Base-by-base conservation (phyloP, 2,888 invertebrate species). In the Oxystoma pomonae region DNA sequence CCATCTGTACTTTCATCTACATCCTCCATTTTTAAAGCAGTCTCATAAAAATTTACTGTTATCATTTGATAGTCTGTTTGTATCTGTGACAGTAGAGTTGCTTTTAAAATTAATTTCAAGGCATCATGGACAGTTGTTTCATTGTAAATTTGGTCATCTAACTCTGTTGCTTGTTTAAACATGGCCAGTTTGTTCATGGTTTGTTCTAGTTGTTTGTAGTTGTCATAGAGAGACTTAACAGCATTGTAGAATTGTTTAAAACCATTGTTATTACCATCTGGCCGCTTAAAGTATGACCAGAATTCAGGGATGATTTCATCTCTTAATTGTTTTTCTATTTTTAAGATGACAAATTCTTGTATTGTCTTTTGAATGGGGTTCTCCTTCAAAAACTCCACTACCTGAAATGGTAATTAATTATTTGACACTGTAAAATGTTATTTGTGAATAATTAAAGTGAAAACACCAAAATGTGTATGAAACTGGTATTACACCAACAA, bases 1-100 rank as follows among this genome's bases (percentile, higher is more conserved):
- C 85, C 81, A 69, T 82, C 82, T 53, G 58, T 66, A 16, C 20
- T 62, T 61, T 70, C 70, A 55, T 73, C 74, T 2, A 62, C 62
- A 65, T 78, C 77, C 62, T 78, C 74, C 67, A 76, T 71, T 66
- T 72, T 89, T 68, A 93, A 90, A 2, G 92, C 90, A 18, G 88
- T 85, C 78, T 87, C 87, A 74, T 92, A 94, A 78, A 92, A 93
- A 60, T 87, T 86, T 70, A 87, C 85, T 1, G 91, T 87, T 22
- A 90, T 86, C 7, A 84, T 78, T 73, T 89, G 87, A 71, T 90
- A 88, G 71, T 88, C 83, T 7, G 89, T 77, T 19, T 91, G 90
- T 18, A 92, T 76, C 72, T 91, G 90, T 5, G 91, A 87, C 16
- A 91, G 77, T 57, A 93, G 74, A 9, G 87, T 84, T 16, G 89